A percentile compares a stretch with the other conserved stretches of the same genome.
Conservation (phyloP, 1,140 invertebrate species). For the Drosophila willistoni region DNA sequence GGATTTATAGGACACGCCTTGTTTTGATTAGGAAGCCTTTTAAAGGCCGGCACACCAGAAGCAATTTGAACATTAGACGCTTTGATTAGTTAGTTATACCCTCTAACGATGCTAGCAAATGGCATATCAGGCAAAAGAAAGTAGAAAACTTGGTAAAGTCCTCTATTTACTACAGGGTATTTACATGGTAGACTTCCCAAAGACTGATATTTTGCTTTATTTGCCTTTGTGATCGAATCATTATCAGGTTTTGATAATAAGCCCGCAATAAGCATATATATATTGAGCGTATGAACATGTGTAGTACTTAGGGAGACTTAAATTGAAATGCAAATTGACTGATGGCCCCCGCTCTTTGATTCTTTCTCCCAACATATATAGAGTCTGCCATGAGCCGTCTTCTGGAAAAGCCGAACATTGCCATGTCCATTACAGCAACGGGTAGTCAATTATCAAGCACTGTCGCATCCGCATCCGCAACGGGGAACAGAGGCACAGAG, state of each 20-base stretch:
- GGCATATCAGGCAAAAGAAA: not conserved
- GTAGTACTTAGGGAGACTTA: constrained; percentile 17
- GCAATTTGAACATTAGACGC: constrained; percentile 18
- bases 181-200: not conserved
- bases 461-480: constrained; percentile 34
- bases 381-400: constrained; percentile 83
- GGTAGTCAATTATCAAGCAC: constrained; percentile 73
- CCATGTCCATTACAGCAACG: constrained; percentile 78
- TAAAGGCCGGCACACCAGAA: constrained; percentile 27
- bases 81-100: constrained; percentile 23
- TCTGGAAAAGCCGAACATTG: constrained; percentile 80
- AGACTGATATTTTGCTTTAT: not conserved
- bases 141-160: no score
- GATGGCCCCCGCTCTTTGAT: constrained; percentile 8
- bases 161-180: not conserved
- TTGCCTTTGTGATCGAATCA: constrained; percentile 6
- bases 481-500: constrained; percentile 26
- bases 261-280: constrained; percentile 18
- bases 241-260: constrained; percentile 29
- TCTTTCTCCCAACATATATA: not conserved
- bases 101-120: not conserved
- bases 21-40: constrained; percentile 44
- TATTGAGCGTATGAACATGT: constrained; percentile 2
- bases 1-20: constrained; percentile 16
- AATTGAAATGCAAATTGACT: constrained; percentile 50